phyloP scores from a whole-genome alignment of 92 coral and sea anemone genomes.

The Pocillopora meandrina region DNA sequence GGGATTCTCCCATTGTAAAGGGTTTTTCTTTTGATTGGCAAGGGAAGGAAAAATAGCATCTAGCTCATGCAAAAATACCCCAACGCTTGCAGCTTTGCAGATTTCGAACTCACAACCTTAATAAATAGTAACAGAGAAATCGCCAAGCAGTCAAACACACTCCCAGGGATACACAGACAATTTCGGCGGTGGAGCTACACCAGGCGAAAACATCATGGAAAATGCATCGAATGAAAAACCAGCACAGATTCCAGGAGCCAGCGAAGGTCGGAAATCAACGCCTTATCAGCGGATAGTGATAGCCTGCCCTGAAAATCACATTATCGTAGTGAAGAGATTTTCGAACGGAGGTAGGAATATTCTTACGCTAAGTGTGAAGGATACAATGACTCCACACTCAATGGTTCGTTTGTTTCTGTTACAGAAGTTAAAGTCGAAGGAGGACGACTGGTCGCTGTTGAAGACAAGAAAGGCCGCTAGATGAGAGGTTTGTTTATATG shows the following conservation, averaged over 20 bases:
- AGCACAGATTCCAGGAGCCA: neutral
- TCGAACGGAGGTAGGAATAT: conserved; percentile 41
- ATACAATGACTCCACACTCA: neutral
- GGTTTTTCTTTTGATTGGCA: neutral
- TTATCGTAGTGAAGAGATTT: conserved; percentile 42
- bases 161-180: neutral
- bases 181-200: neutral
- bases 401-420: neutral
- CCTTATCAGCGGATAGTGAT: conserved; percentile 43
- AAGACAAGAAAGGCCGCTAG: conserved; percentile 29
- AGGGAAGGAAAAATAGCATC: neutral
- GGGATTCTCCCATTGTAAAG: conserved; percentile 11
- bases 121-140: neutral
- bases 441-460: conserved; percentile 26
- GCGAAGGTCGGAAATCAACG: neutral
- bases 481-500: conserved; percentile 1
- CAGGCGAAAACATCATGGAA: conserved; percentile 2
- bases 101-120: neutral
- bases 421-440: conserved; percentile 46
- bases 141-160: neutral
- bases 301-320: conserved; percentile 35
- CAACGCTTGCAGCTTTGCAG: neutral
- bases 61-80: neutral
- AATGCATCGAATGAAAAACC: neutral
- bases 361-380: neutral